Evolutionary conservation across 2,797 vertebrate species (phyloP), one percentile per base, ranked within the genome.

Genomic region (Centropyge bicolor): DNA sequence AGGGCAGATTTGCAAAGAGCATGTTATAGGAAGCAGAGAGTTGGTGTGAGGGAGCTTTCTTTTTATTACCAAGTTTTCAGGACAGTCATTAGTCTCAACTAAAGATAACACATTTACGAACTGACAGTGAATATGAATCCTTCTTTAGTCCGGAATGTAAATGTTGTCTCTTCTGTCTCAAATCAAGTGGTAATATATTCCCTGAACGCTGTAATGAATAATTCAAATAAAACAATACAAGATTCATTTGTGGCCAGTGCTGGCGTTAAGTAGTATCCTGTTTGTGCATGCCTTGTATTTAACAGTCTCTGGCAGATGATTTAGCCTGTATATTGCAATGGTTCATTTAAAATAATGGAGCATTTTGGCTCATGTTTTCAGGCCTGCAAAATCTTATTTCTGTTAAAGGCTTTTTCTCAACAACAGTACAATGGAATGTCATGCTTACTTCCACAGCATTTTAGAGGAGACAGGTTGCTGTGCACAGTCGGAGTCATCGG

Each of bases 291-390:
- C 17, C 40, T 57, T 35, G 49, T 46, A 60, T 60, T 43, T 31
- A n/a, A 36, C 16, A 52, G 27, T 12, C 46, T 27, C 57, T 46
- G n/a, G n/a, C 31, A 11, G 48, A 45, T 31, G 17, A 27, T 35
- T 36, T 48, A 40, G 16, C 35, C 24, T 71, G 10, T 8, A 36
- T 20, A 27, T n/a, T 64, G 36, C 12, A 52, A 27, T 41, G 46
- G 19, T 55, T 8, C 55, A 65, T 54, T 52, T 38, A 43, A 31
- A 76, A 62, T 61, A 70, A 71, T 20, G 7, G 16, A 45, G 22
- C 17, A 41, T 54, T 48, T 38, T 35, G 24, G 20, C 35, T 46
- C 1, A 31, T 22, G 10, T 35, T 22, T 1, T 38, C 24, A 59
- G n/a, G 40, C 22, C 22, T 54, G 8, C 9, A 65, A 60, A 46